A percentile compares a stretch with the other conserved stretches of the same genome.
Conservation (phyloP, 1,140 invertebrate genomes). For the Philopotamus ludificatus region DNA sequence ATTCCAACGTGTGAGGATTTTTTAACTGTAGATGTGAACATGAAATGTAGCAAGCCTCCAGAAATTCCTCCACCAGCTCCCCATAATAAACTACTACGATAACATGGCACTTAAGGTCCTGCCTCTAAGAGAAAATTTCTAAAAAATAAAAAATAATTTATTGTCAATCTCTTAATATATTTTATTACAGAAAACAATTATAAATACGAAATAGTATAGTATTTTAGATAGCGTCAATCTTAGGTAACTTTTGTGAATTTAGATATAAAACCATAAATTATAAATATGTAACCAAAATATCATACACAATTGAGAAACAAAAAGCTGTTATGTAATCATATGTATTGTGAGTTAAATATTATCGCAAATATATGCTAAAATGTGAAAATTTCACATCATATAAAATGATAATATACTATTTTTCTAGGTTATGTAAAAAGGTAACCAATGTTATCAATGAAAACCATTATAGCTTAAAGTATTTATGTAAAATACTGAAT, state of each 20-base stretch:
- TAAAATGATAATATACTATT: too few relatives aligned
- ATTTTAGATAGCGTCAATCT: too few relatives aligned
- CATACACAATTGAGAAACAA: too few relatives aligned
- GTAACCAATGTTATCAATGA: too few relatives aligned
- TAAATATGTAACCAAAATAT: too few relatives aligned
- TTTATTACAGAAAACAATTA: background rate
- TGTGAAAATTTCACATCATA: too few relatives aligned
- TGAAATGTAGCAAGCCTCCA: conserved; percentile 57
- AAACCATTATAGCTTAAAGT: background rate
- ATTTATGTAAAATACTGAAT: background rate
- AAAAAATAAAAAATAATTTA: background rate
- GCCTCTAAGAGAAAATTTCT: conserved; percentile 23
- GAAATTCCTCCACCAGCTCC: conserved; percentile 60
- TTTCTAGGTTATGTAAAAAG: too few relatives aligned
- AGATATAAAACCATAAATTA: too few relatives aligned
- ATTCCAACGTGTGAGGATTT: conserved; percentile 56
- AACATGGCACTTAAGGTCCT: conserved; percentile 57
- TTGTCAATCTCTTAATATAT: background rate
- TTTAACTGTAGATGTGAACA: conserved; percentile 58
- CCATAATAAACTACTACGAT: conserved; percentile 56
- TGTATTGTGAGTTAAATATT: too few relatives aligned
- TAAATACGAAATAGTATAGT: background rate
- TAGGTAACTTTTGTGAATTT: too few relatives aligned
- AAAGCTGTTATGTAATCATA: too few relatives aligned
- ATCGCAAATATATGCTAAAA: too few relatives aligned